These are phyloP conservation scores for Mesopsocus fuscifrons DNA, from an alignment of 2,888 invertebrate species.

Conservation along the genomic window DNA sequence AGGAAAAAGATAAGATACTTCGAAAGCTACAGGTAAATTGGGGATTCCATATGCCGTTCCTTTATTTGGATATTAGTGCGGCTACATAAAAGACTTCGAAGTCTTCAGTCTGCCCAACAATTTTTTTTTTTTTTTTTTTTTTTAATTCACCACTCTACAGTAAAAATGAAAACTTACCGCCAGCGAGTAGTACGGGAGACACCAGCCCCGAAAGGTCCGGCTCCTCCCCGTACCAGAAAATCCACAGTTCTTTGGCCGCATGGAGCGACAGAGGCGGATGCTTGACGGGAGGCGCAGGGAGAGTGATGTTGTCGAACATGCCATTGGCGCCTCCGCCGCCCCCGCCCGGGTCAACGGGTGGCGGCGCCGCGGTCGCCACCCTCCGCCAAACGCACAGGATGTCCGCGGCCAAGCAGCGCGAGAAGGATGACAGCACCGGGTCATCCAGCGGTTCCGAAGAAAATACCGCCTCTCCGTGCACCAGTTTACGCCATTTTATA, in stretches of 20 bases:
- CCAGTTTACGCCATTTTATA: conserved; percentile 96
- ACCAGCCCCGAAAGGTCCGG: conserved; percentile 74
- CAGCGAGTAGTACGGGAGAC: conserved; percentile 62
- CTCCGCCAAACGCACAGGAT: conserved; percentile 97
- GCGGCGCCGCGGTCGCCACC: conserved; percentile 30
- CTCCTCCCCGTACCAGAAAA: conserved; percentile 99
- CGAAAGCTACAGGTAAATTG: too few relatives aligned
- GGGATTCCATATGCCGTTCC: too few relatives aligned
- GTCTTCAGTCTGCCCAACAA: background rate
- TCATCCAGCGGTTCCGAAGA: conserved; percentile 57
- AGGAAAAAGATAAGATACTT: too few relatives aligned
- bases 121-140: too few relatives aligned
- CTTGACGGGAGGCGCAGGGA: conserved; percentile 30
- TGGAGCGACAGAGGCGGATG: conserved; percentile 58
- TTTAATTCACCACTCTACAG: too few relatives aligned
- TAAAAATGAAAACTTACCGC: conserved; percentile 43
- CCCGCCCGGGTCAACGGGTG: conserved; percentile 17
- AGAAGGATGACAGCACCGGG: conserved; percentile 78
- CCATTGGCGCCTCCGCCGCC: conserved; percentile 15
- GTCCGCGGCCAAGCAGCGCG: conserved; percentile 80
- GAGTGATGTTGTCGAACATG: conserved; percentile 17
- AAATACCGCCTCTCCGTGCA: conserved; percentile 48
- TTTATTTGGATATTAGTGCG: too few relatives aligned
- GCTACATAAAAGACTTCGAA: too few relatives aligned
- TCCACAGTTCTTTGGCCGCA: conserved; percentile 94